Evolutionary conservation across 2,113 vertebrate species (phyloP).

Genomic region (Eupsittula cactorum): DNA sequence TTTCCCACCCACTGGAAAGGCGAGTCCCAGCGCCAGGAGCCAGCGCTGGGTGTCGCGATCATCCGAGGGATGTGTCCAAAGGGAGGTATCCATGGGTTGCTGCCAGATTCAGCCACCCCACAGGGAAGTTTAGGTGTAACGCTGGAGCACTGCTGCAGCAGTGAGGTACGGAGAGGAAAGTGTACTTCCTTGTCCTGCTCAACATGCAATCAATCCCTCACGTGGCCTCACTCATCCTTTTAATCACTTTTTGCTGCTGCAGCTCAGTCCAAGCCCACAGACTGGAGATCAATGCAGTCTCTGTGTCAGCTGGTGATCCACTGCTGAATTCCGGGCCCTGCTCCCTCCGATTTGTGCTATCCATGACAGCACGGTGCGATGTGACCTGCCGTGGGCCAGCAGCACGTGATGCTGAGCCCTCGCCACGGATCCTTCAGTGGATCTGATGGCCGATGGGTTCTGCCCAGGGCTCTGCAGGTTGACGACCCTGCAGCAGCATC

Average conservation of each 20-base stretch:
- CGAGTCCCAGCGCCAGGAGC: background rate
- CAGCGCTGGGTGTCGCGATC: rapidly evolving
- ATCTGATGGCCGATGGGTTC: background rate
- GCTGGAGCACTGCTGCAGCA: background rate
- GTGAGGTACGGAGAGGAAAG: background rate
- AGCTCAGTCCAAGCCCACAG: background rate
- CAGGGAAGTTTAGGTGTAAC: rapidly evolving
- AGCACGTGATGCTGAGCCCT: background rate
- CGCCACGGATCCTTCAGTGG: too few relatives aligned
- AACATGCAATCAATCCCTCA: background rate
- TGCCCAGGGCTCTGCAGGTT: rapidly evolving
- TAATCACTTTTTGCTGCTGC: background rate
- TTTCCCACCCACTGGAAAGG: background rate
- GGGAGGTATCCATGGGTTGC: background rate
- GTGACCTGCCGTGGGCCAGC: background rate
- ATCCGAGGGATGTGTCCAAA: background rate
- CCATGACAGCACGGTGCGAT: too few relatives aligned
- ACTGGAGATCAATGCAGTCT: background rate
- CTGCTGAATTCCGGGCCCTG: rapidly evolving
- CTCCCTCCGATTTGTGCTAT: rapidly evolving
- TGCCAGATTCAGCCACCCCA: background rate
- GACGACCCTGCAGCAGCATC: rapidly evolving
- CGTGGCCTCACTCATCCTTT: background rate
- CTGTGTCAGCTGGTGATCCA: background rate
- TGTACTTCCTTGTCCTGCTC: background rate